Percentiles rank a stretch among this genome's conserved stretches.
phyloP scores from a whole-genome alignment of 2,113 vertebrate species.

The Clarias macrocephalus region DNA sequence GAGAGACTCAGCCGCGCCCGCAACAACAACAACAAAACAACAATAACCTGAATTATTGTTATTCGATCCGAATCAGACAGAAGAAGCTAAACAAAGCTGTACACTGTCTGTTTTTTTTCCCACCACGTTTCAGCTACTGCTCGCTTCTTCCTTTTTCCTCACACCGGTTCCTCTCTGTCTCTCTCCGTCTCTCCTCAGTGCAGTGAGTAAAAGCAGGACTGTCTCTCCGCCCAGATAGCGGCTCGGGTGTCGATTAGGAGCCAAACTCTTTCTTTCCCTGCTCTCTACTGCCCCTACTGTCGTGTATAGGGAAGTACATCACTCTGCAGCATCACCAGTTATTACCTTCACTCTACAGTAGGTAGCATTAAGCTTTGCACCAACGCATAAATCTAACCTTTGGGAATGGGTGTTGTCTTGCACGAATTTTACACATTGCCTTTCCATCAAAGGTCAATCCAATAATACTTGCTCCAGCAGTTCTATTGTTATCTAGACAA shows the following conservation, averaged over 20 bases:
- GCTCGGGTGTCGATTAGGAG: constrained; percentile 46
- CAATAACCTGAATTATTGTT: background rate
- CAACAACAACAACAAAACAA: background rate
- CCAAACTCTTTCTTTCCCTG: constrained; percentile 37
- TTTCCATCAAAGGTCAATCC: too few relatives aligned
- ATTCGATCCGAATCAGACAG: background rate
- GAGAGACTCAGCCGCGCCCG: constrained; percentile 30
- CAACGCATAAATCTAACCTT: too few relatives aligned
- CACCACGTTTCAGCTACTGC: background rate
- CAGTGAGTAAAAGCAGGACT: constrained; percentile 2
- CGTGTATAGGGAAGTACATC: background rate
- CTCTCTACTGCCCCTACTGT: constrained; percentile 67
- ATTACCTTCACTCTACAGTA: background rate
- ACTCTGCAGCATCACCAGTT: background rate
- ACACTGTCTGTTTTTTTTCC: background rate
- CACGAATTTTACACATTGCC: background rate
- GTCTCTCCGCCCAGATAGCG: constrained; percentile 67
- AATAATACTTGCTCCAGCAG: background rate
- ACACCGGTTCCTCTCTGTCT: constrained; percentile 9
- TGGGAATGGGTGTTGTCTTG: background rate
- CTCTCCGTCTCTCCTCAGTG: constrained; percentile 1
- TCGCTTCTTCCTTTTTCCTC: background rate
- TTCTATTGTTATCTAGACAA: too few relatives aligned
- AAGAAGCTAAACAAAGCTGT: background rate
- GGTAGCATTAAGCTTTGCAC: background rate